Evolutionary conservation across 2,113 vertebrate species (phyloP), one percentile per base, ranked within the genome.

Genomic region (Eptesicus fuscus): DNA sequence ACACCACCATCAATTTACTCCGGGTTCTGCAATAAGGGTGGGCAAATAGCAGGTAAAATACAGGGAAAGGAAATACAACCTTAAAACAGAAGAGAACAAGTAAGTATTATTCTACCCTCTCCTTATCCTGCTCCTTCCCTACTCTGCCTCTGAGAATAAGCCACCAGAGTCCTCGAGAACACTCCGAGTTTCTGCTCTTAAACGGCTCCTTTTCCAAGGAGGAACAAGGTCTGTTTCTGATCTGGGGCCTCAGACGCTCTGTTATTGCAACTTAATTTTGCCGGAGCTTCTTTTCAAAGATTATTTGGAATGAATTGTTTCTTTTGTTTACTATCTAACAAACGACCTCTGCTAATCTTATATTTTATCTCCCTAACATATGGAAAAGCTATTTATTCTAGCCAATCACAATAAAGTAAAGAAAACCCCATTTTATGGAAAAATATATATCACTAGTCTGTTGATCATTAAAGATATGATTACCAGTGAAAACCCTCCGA

Each of bases 401-500:
- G 98, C 99, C 98, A 99, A 99, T 98, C 98, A 98, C 98, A 99
- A 98, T 98, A 99, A 98, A 98, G 98, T 97, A 97, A 98, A 99
- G 98, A 98, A 98, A 98, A 97, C 97, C 98, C 98, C 98, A 98
- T 99, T 99, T 99, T 99, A 99, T 99, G 99, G 99, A 99, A 99
- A 99, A 99, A 98, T 99, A 99, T 99, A 99, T 99, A 99, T 99
- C 99, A 99, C 99, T 99, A 99, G 99, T 99, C 99, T 99, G 99
- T 99, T 99, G 99, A 99, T 99, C 99, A 99, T 99, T 99, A 99
- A 99, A 99, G 99, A 98, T 99, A 99, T 99, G 99, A 99, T 99
- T 99, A 99, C 99, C 99, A 98, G 98, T 98, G 99, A 99, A 99
- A 99, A 98, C 98, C 99, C 99, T 99, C 99, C 93, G 97, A 99